Conservation (phyloP, 2,888 invertebrate species). For the Hirtodrosophila alboralis region DNA sequence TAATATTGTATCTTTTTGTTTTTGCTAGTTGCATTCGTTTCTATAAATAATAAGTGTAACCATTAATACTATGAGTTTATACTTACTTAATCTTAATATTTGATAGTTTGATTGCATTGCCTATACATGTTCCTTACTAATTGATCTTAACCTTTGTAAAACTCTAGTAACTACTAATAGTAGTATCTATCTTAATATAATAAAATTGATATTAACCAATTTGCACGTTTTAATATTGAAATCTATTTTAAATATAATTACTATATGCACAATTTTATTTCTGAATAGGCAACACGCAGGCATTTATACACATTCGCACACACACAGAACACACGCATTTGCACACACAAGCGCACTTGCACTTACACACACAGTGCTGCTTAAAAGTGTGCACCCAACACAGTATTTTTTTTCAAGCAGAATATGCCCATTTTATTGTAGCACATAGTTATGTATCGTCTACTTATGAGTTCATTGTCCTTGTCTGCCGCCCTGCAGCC, state of each 20-base stretch:
- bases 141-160: slow-evolving; percentile 71
- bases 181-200: slow-evolving; percentile 44
- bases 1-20: slow-evolving; percentile 51
- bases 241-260: slow-evolving; percentile 35
- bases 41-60: slow-evolving; percentile 25
- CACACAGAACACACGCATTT: slow-evolving; percentile 1
- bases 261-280: slow-evolving; percentile 54
- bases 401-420: slow-evolving; percentile 60
- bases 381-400: slow-evolving; percentile 39
- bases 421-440: slow-evolving; percentile 49
- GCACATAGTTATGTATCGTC: slow-evolving; percentile 31
- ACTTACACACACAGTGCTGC: slow-evolving; percentile 55
- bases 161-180: slow-evolving; percentile 34
- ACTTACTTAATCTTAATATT: slow-evolving; percentile 25
- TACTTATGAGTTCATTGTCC: slow-evolving; percentile 68
- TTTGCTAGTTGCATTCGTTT: slow-evolving; percentile 42
- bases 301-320: slow-evolving; percentile 21
- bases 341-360: slow-evolving; percentile 20
- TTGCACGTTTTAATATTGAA: slow-evolving; percentile 70
- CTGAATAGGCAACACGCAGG: slow-evolving; percentile 27
- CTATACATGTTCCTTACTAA: slow-evolving; percentile 70
- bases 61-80: slow-evolving; percentile 51
- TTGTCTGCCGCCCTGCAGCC: slow-evolving; percentile 57
- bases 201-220: slow-evolving; percentile 67
- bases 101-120: slow-evolving; percentile 45